These are phyloP conservation scores for Syngnathus scovelli DNA, from an alignment of 2,113 vertebrate species.

Conservation along the genomic window DNA sequence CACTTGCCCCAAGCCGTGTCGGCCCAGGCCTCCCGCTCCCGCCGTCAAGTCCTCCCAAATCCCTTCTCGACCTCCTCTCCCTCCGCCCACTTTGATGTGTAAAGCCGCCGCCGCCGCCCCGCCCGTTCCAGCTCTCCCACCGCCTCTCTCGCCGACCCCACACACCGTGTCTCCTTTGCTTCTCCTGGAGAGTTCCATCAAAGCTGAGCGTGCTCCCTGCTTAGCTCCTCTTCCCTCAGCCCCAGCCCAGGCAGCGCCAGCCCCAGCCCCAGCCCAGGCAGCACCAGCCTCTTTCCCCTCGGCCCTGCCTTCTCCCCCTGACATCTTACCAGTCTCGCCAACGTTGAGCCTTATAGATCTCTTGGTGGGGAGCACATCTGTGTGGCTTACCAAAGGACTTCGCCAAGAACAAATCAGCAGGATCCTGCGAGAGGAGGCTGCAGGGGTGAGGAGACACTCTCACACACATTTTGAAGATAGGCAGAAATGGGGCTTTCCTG, in stretches of 20 bases:
- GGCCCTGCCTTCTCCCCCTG: not conserved
- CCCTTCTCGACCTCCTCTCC: conserved; percentile 31
- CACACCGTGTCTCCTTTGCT: conserved; percentile 1
- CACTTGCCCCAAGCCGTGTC: conserved; percentile 27
- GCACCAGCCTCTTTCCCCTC: not conserved
- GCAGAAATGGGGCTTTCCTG: too few species aligned
- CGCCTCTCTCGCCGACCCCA: conserved; percentile 24
- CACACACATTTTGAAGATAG: not conserved
- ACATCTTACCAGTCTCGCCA: conserved; percentile 4
- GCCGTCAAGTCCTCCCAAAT: conserved; percentile 29
- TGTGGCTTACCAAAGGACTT: conserved; percentile 84
- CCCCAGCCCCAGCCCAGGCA: not conserved
- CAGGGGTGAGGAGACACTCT: conserved; percentile 75
- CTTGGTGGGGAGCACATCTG: conserved; percentile 77
- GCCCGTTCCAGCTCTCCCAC: conserved; percentile 19
- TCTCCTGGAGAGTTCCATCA: not conserved
- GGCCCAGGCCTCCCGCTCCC: conserved; percentile 41
- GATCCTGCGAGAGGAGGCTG: conserved; percentile 72
- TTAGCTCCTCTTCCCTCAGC: not conserved
- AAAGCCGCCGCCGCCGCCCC: not conserved
- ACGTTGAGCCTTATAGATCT: conserved; percentile 77
- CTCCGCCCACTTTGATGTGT: conserved; percentile 18
- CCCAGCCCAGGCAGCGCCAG: not conserved
- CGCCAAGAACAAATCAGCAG: conserved; percentile 54
- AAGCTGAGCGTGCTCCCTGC: conserved; percentile 5